Base-by-base conservation (phyloP, 2,797 vertebrate genomes). In the Moxostoma hubbsi region DNA sequence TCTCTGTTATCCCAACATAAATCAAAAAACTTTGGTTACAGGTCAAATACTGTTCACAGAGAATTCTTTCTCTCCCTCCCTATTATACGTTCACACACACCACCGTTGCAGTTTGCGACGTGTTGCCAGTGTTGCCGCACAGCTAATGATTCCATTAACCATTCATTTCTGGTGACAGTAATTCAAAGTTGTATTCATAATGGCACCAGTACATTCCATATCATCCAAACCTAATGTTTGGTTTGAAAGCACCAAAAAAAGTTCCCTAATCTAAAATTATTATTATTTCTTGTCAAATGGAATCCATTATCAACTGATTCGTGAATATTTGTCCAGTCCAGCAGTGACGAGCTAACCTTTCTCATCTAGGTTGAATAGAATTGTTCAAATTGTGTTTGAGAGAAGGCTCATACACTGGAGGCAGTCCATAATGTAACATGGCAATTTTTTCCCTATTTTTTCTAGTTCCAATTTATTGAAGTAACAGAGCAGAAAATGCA, bases 401-500 rank as follows among this genome's bases (percentile, higher is more conserved):
- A 93, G 94, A 86, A 85, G 83, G 75, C n/a, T 62, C 59, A n/a
- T 84, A 85, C 83, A 79, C 83, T 73, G 86, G 84, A 86, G 86
- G 87, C 75, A 71, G 93, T 93, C 92, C 93, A 96, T 95, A 96
- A 95, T 93, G 94, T 92, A 91, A 96, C 95, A 95, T 95, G 96
- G 94, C 36, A 92, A 93, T 90, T 96, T 95, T 36, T 94, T 83
- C 7, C 77, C 36, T 76, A 76, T 79, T 79, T 81, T 77, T 79
- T 57, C 93, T 94, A 95, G 91, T 96, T 97, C 96, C 96, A 98
- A 98, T 98, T 98, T 98, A 97, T 97, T 95, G 96, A 95, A 97
- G 96, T 98, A 98, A 97, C 96, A 95, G 96, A 97, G 96, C 96
- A 98, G 95, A 98, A 98, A 98, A 99, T 97, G 95, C 96, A 97